Conservation (phyloP, 1,140 invertebrate species). For the Saccostrea glomerata region DNA sequence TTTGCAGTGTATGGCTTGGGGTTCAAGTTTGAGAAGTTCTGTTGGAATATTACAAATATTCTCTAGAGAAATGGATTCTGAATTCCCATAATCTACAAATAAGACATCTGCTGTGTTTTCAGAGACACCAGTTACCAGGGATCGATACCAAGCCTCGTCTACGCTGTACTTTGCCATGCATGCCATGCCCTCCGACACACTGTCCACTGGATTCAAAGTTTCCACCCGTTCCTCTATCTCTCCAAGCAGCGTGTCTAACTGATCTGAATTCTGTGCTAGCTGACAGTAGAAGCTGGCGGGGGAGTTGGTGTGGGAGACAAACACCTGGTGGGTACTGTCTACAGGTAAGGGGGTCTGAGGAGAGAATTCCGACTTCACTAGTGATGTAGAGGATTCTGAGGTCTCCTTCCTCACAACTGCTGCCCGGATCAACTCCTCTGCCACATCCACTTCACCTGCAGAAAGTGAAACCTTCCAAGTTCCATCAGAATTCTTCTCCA, state of each 20-base stretch:
- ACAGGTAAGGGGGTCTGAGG: neutral
- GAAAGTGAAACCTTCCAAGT: constrained; percentile 60
- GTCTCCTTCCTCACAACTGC: constrained; percentile 61
- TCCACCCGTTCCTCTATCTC: constrained; percentile 52
- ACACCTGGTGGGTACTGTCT: constrained; percentile 51
- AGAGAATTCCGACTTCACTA: neutral
- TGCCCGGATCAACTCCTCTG: constrained; percentile 62
- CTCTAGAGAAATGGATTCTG: constrained; percentile 72
- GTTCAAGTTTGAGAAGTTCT: constrained; percentile 59
- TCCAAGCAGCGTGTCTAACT: constrained; percentile 79
- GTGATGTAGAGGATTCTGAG: constrained; percentile 28
- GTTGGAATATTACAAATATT: constrained; percentile 58
- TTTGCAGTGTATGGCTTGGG: constrained; percentile 65
- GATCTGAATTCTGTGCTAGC: constrained; percentile 64
- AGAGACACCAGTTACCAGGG: constrained; percentile 81
- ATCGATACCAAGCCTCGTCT: constrained; percentile 86
- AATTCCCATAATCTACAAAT: constrained; percentile 83
- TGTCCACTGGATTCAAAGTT: constrained; percentile 39
- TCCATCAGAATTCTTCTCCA: constrained; percentile 47
- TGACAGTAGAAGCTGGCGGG: constrained; percentile 68
- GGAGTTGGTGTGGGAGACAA: constrained; percentile 66
- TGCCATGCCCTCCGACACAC: constrained; percentile 80
- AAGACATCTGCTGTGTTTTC: constrained; percentile 73
- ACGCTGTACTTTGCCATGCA: constrained; percentile 87
- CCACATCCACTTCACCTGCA: constrained; percentile 59